Percentiles rank a stretch among this genome's conserved stretches.
Evolutionary conservation across 2,113 vertebrate genomes (phyloP).

Genomic region (Amphilophus citrinellus): DNA sequence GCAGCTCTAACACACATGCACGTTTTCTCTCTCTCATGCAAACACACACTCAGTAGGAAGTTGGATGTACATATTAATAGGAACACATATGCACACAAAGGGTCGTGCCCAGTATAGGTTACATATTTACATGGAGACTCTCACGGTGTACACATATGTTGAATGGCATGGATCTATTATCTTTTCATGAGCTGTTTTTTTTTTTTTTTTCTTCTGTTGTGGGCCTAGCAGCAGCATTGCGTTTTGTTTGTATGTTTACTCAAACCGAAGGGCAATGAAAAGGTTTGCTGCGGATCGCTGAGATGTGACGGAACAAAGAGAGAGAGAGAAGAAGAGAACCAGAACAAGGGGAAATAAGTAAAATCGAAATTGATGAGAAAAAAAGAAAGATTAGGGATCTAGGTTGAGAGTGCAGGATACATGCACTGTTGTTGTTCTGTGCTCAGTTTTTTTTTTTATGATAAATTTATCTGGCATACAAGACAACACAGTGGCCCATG

Average conservation of each 20-base stretch:
- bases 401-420: conserved; percentile 52
- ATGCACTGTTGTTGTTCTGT: conserved; percentile 59
- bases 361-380: conserved; percentile 46
- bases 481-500: conserved; percentile 69
- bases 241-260: conserved; percentile 71
- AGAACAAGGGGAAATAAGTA: conserved; percentile 31
- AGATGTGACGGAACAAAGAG: conserved; percentile 69
- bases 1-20: conserved; percentile 30
- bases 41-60: conserved; percentile 33
- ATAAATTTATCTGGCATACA: conserved; percentile 72
- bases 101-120: conserved; percentile 16
- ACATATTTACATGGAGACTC: conserved; percentile 34
- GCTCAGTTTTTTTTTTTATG: conserved; percentile 67
- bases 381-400: conserved; percentile 28
- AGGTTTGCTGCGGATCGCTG: conserved; percentile 73
- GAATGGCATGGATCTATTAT: conserved; percentile 56
- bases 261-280: conserved; percentile 71
- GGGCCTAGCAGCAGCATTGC: conserved; percentile 33
- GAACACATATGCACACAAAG: conserved; percentile 36
- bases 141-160: conserved; percentile 11
- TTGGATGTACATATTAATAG: conserved; percentile 42
- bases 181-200: conserved; percentile 30
- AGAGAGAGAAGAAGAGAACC: conserved; percentile 37
- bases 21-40: conserved; percentile 8
- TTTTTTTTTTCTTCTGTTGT: conserved; percentile 27